These are phyloP conservation scores for Mus minutoides DNA, from an alignment of 2,797 vertebrate genomes.

Conservation along the genomic window DNA sequence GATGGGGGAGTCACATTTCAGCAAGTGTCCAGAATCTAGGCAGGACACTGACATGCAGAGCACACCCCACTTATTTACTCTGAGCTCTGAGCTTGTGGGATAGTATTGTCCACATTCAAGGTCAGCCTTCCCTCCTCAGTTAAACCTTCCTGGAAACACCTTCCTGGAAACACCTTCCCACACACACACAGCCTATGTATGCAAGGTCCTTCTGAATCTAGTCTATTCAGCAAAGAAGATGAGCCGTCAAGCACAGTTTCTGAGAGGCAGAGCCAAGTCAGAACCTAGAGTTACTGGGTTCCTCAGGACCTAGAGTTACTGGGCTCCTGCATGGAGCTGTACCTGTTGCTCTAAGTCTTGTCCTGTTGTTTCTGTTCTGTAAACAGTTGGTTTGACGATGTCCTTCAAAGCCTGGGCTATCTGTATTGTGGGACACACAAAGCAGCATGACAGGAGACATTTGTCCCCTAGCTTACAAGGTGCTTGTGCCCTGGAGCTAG, in stretches of 20 bases:
- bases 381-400: background rate
- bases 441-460: background rate
- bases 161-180: background rate
- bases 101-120: background rate
- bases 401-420: constrained; percentile 10
- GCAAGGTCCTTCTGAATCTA: background rate
- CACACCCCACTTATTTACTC: background rate
- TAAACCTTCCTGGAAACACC: background rate
- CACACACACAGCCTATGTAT: background rate
- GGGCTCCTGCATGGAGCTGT: background rate
- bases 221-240: background rate
- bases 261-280: background rate
- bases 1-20: too few species aligned
- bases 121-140: background rate
- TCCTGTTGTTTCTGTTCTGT: background rate
- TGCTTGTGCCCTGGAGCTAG: background rate
- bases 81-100: background rate
- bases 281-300: background rate
- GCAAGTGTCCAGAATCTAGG: background rate
- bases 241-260: background rate
- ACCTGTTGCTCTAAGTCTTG: background rate
- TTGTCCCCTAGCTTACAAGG: background rate
- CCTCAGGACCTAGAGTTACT: background rate
- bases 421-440: background rate
- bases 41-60: background rate